A percentile compares a stretch with the other conserved stretches of the same genome.
These are phyloP conservation scores for Mus spicilegus DNA, from an alignment of 2,113 vertebrate species.

Conservation along the genomic window DNA sequence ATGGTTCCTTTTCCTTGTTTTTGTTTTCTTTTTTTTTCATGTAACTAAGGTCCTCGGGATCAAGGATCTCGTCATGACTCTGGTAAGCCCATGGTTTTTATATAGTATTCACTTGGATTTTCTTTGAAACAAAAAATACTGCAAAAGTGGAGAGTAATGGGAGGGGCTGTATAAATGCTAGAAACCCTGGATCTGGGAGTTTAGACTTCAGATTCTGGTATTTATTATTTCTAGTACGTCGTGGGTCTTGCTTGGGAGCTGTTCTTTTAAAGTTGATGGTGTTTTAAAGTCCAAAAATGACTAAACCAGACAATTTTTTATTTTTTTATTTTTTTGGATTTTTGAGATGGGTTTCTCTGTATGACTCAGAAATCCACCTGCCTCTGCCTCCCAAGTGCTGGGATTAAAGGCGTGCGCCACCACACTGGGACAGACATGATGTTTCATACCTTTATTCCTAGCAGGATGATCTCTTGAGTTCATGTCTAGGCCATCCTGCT, in stretches of 20 bases:
- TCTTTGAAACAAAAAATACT: neutral
- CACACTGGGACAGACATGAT: no score
- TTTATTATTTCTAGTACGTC: neutral
- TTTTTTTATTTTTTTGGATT: no score
- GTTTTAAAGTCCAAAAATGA: neutral
- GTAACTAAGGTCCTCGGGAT: conserved; percentile 90
- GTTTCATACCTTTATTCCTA: neutral
- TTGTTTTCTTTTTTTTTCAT: conserved; percentile 63
- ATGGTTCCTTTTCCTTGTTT: conserved; percentile 71
- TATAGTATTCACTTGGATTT: neutral
- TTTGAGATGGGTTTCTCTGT: no score
- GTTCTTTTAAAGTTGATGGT: neutral
- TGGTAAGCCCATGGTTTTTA: conserved; percentile 82
- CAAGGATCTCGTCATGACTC: conserved; percentile 88
- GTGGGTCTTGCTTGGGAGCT: neutral
- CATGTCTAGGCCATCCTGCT: neutral
- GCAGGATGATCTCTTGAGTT: neutral
- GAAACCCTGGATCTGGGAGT: neutral
- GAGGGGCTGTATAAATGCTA: neutral
- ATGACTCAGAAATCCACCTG: no score
- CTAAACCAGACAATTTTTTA: neutral
- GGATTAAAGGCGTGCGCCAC: no score
- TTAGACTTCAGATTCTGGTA: neutral
- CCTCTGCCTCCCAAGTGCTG: no score
- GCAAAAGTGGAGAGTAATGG: neutral